Conservation (phyloP, 2,113 vertebrate genomes). For the Enhydra lutris region DNA sequence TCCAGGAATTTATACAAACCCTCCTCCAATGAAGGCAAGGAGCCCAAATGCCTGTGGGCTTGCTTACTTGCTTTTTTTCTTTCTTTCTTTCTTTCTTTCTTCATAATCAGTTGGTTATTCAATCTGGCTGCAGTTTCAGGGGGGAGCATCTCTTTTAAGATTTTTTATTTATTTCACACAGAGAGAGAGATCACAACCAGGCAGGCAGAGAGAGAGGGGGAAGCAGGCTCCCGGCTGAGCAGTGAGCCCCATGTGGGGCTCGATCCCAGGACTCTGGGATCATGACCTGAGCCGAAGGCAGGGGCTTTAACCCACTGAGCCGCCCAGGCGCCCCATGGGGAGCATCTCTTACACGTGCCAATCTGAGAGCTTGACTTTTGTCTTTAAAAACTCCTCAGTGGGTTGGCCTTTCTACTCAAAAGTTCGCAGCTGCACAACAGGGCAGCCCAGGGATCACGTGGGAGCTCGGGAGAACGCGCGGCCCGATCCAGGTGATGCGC, state of each 20-base stretch:
- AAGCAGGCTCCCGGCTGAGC: too few relatives aligned
- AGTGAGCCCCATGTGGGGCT: too few relatives aligned
- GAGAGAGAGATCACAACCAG: too few relatives aligned
- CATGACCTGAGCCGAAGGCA: too few relatives aligned
- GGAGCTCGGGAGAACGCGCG: not conserved
- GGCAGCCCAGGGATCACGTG: too few relatives aligned
- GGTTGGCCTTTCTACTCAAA: not conserved
- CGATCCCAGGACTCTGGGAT: too few relatives aligned
- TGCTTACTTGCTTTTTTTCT: not conserved
- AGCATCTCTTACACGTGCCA: rapidly evolving
- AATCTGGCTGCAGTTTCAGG: not conserved
- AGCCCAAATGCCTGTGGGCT: not conserved
- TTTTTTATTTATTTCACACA: too few relatives aligned
- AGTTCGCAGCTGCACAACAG: rapidly evolving
- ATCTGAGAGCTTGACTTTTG: not conserved
- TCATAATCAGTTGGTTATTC: not conserved
- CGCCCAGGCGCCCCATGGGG: too few relatives aligned
- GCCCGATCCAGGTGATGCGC: not conserved
- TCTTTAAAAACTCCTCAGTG: not conserved
- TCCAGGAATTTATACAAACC: not conserved
- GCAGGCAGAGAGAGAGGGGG: too few relatives aligned
- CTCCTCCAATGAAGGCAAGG: not conserved
- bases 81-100: not conserved
- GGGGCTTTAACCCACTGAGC: too few relatives aligned
- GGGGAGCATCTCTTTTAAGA: not conserved